Evolutionary conservation across 2,888 invertebrate species (phyloP), one percentile per base, ranked within the genome.

Genomic region (Microplitis manilae): DNA sequence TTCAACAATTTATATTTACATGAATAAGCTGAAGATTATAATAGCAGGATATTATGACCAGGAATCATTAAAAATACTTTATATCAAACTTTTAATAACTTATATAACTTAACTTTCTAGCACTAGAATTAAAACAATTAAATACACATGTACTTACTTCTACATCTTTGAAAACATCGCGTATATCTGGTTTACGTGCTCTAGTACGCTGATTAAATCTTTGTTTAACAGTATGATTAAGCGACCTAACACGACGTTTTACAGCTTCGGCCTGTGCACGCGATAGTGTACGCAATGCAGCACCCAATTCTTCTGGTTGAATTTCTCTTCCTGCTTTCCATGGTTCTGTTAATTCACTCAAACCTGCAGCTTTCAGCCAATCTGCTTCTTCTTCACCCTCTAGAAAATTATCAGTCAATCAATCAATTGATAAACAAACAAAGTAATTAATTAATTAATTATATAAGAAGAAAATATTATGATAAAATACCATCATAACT

Each of bases 101-200:
- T 69, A 65, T 73, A 68, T 50, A 5, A 59, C 40, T 73, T 61
- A 30, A 74, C 59, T 72, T 72, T 50, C 61, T 72, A 59, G 20
- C 17, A 38, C 65, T 73, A n/a, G 7, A 5, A 50, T 50, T 50
- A 50, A 50, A 70, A 13, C 13, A 50, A 50, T 50, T 50, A 50
- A 50, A 50, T 50, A 50, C 13, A 50, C 9, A 50, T 13, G 13
- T 1, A 13, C 75, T 91, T 86, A 95, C 96, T 92, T 96, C 96
- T 81, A 94, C 92, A 90, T 96, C 95, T 89, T 95, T 93, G 86
- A 96, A 95, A 72, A 96, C 94, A 90, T 96, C 96, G 83, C 96
- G 91, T 79, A 96, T 95, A 88, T 96, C 96, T 13, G 95, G 95
- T 85, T 95, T 94, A 79, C 93, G 93, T 68, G 92, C 91, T 62